Base-by-base conservation (phyloP, 2,797 vertebrate genomes). In the Cynopterus sphinx region DNA sequence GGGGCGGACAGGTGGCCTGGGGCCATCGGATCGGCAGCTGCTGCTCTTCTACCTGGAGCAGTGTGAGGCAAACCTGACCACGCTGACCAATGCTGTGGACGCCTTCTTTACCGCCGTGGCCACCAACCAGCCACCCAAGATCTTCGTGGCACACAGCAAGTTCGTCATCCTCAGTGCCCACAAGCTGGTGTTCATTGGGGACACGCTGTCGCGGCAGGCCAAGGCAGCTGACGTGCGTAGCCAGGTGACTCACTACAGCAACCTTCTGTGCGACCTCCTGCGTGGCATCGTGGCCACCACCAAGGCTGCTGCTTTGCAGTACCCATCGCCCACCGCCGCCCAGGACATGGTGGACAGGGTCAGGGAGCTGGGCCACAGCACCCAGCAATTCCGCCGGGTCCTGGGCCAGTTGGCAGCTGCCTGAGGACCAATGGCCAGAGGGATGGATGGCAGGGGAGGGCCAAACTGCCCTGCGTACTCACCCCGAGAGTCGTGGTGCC, bases 31-130 rank as follows among this genome's bases (percentile, higher is more conserved):
- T 98, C 99, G 98, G 41, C 99, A 99, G 97, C 99, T 99, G 79
- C 99, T 99, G 77, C 99, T 99, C 75, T 99, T 99, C 98, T 99
- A 99, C 98, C 98, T 99, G 92, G 99, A 99, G 98, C 99, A 99
- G 97, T 99, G 99, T 0, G 99, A 99, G 98, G 98, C 99, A 96
- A 99, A 99, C 97, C 98, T 99, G 96, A 99, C 99, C 95, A 99
- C 99, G 0, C 98, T 99, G 86, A 99, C 99, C 97, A 99, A 99
- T 0, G 99, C 99, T 0, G 99, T 99, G 0, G 99, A 99, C 2
- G 99, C 99, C 98, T 99, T 99, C 98, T 99, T 99, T 98, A 99
- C 99, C 0, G 99, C 99, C 0, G 98, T 99, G 97, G 99, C 98
- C 98, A 99, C 99, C 98, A 99, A 99, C 98, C 99, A 99, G 97